These are phyloP conservation scores for Pseudopodoces humilis DNA, from an alignment of 2,113 vertebrate species.

Conservation along the genomic window DNA sequence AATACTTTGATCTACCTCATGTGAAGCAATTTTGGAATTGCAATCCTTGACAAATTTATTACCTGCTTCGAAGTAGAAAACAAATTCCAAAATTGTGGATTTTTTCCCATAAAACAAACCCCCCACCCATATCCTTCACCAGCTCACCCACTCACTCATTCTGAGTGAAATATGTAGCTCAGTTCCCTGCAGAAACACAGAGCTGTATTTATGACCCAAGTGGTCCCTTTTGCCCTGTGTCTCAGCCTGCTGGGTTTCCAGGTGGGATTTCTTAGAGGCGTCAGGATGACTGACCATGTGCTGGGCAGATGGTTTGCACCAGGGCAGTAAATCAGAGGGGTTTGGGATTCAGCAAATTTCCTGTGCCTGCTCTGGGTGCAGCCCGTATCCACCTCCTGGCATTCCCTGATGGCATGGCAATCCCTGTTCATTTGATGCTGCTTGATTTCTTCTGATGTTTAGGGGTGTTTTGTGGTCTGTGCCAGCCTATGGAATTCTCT, in stretches of 20 bases:
- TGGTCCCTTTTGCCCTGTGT: neutral
- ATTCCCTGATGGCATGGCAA: neutral
- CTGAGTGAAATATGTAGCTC: neutral
- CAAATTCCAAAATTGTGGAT: neutral
- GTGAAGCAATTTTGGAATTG: neutral
- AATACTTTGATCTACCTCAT: neutral
- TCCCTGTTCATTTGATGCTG: neutral
- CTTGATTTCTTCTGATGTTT: neutral
- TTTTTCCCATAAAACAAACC: neutral
- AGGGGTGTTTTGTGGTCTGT: accelerated
- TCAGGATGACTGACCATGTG: neutral
- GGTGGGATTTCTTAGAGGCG: neutral
- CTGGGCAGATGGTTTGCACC: neutral
- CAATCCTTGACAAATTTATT: neutral
- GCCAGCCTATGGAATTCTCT: neutral
- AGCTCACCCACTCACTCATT: neutral
- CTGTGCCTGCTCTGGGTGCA: neutral
- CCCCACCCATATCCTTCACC: neutral
- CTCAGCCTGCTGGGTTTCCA: neutral
- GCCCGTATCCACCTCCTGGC: neutral
- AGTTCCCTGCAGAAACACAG: neutral
- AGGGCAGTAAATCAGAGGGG: neutral
- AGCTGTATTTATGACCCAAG: neutral
- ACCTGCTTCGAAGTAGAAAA: neutral
- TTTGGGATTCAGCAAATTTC: neutral